Evolutionary conservation across 2,888 invertebrate genomes (phyloP).

Genomic region (Orchesellides sinensis): DNA sequence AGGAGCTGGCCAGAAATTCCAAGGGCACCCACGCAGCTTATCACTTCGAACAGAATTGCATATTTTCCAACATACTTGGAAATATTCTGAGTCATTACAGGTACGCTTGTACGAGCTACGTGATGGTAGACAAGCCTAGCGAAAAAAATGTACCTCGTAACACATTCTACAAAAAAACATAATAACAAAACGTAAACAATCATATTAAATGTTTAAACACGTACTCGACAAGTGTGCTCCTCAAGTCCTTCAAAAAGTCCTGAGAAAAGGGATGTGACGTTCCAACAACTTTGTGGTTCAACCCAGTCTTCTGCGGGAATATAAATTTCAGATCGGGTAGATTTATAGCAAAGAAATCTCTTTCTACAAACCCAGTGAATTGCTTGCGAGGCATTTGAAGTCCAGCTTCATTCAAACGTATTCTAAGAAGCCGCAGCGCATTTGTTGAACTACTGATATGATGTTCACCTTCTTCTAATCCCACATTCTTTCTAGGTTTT

Average conservation of each 20-base stretch:
- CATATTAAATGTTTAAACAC: background rate
- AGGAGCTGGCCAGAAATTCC: slow-evolving; percentile 60
- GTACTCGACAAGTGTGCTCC: slow-evolving; percentile 20
- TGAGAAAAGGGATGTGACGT: slow-evolving; percentile 22
- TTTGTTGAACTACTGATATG: slow-evolving; percentile 26
- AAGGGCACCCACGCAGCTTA: slow-evolving; percentile 22
- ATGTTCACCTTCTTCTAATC: background rate
- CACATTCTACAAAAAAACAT: no score
- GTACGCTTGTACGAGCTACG: no score
- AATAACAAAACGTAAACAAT: background rate
- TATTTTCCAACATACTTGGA: slow-evolving; percentile 20
- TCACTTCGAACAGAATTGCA: slow-evolving; percentile 39
- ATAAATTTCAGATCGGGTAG: slow-evolving; percentile 38
- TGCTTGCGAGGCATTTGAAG: slow-evolving; percentile 6
- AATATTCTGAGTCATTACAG: no score
- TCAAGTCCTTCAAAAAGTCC: slow-evolving; percentile 16
- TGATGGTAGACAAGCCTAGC: slow-evolving; percentile 44
- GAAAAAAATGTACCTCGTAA: background rate
- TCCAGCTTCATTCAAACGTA: slow-evolving; percentile 41
- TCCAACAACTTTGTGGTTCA: slow-evolving; percentile 34
- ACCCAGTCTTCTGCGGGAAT: background rate
- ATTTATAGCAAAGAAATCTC: slow-evolving; percentile 59
- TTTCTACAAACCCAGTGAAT: slow-evolving; percentile 40
- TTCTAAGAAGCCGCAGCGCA: slow-evolving; percentile 45
- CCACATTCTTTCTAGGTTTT: background rate